phyloP scores from a whole-genome alignment of 2,113 vertebrate species.

The Taurulus bubalis region DNA sequence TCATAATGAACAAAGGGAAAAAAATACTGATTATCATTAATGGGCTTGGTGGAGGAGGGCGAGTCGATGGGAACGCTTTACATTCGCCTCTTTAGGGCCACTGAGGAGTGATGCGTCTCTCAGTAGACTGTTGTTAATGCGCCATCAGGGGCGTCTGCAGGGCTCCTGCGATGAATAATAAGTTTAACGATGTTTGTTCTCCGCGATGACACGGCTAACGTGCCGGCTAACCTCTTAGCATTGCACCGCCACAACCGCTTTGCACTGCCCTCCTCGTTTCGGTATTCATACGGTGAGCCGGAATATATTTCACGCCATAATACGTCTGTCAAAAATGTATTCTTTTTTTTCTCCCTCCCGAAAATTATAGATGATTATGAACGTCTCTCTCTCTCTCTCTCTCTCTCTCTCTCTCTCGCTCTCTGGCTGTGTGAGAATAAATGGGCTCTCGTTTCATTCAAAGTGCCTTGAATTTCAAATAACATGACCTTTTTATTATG shows the following conservation, averaged over 20 bases:
- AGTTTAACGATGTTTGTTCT: conserved; percentile 76
- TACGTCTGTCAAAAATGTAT: conserved; percentile 62
- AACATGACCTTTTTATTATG: conserved; percentile 78
- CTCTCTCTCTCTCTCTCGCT: conserved; percentile 20
- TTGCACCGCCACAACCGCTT: conserved; percentile 65
- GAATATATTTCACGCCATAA: conserved; percentile 58
- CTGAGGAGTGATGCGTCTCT: conserved; percentile 71
- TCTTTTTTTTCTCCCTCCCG: conserved; percentile 37
- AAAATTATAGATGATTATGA: conserved; percentile 65
- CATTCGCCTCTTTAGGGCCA: conserved; percentile 64
- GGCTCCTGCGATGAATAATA: conserved; percentile 73
- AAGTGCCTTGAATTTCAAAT: conserved; percentile 67
- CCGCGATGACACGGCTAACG: conserved; percentile 66
- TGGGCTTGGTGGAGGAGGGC: conserved; percentile 64
- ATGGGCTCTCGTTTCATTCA: conserved; percentile 58
- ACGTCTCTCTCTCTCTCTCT: background rate
- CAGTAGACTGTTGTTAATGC: conserved; percentile 71
- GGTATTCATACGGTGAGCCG: conserved; percentile 41
- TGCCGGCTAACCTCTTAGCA: conserved; percentile 58
- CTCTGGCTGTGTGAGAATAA: conserved; percentile 36
- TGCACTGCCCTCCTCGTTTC: conserved; percentile 38
- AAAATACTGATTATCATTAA: conserved; percentile 79
- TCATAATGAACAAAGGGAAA: conserved; percentile 70
- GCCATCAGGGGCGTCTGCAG: conserved; percentile 68
- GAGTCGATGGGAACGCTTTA: conserved; percentile 65